These are phyloP conservation scores for Neodiprion pinetum DNA, from an alignment of 1,140 invertebrate genomes.

Conservation along the genomic window DNA sequence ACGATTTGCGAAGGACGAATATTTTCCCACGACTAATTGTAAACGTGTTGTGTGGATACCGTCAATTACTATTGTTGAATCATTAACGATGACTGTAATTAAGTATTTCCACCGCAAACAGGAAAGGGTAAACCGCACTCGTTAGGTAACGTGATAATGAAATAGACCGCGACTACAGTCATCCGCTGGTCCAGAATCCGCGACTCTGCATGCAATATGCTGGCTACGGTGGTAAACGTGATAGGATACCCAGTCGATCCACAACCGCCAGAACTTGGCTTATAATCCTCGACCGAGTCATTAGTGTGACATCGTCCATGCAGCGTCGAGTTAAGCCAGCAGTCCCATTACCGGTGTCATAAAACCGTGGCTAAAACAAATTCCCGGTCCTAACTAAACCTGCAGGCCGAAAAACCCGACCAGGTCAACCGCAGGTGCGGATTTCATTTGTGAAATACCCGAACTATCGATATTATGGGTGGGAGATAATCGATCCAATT, in stretches of 20 bases:
- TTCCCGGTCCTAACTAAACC: background rate
- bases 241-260: background rate
- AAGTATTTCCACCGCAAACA: too few species aligned
- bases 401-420: background rate
- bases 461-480: too few species aligned
- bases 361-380: constrained; percentile 4
- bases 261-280: background rate
- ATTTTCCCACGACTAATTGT: too few species aligned
- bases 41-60: too few species aligned
- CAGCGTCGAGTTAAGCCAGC: constrained; percentile 3
- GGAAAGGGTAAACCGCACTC: background rate
- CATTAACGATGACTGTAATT: too few species aligned
- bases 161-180: background rate
- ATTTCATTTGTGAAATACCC: too few species aligned
- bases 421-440: background rate
- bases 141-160: background rate
- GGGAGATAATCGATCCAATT: too few species aligned
- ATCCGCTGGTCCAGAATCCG: background rate
- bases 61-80: too few species aligned
- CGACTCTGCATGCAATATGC: background rate
- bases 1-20: too few species aligned
- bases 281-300: background rate
- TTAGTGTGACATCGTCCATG: background rate
- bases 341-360: constrained; percentile 4
- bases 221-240: background rate